Percentiles rank a stretch among this genome's conserved stretches.
Evolutionary conservation across 2,113 vertebrate species (phyloP).

Genomic region (Phrynocephalus versicolor): DNA sequence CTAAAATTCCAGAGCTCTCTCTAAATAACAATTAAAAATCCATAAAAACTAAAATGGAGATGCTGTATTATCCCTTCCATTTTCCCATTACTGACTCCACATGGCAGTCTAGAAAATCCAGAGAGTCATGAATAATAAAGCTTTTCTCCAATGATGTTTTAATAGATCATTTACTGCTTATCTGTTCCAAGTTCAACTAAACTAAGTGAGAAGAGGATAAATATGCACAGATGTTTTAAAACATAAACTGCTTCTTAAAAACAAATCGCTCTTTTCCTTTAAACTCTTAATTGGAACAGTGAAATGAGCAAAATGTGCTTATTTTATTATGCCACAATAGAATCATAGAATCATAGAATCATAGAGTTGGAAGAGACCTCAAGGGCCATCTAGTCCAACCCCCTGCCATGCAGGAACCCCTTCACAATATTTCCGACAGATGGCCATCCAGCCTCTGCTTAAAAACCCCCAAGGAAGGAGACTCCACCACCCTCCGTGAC

Average conservation of each 20-base stretch:
- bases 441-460: no score
- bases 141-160: conserved; percentile 54
- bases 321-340: not conserved
- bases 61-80: conserved; percentile 68
- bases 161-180: conserved; percentile 48
- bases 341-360: no score
- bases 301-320: not conserved
- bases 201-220: conserved; percentile 27
- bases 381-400: no score
- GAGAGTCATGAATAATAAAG: conserved; percentile 52
- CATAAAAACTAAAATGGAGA: conserved; percentile 88
- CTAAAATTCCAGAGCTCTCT: conserved; percentile 79
- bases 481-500: no score
- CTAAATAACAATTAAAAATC: conserved; percentile 92
- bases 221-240: conserved; percentile 42
- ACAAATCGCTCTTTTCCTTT: conserved; percentile 3
- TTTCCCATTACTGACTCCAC: conserved; percentile 54
- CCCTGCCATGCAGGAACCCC: no score
- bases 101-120: conserved; percentile 51
- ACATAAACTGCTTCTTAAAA: conserved; percentile 21
- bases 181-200: conserved; percentile 33
- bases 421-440: no score
- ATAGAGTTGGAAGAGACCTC: no score
- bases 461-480: no score
- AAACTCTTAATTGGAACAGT: not conserved